Percentiles rank a stretch among this genome's conserved stretches.
These are phyloP conservation scores for Tolypeutes matacus DNA, from an alignment of 2,797 vertebrate species.

Conservation along the genomic window DNA sequence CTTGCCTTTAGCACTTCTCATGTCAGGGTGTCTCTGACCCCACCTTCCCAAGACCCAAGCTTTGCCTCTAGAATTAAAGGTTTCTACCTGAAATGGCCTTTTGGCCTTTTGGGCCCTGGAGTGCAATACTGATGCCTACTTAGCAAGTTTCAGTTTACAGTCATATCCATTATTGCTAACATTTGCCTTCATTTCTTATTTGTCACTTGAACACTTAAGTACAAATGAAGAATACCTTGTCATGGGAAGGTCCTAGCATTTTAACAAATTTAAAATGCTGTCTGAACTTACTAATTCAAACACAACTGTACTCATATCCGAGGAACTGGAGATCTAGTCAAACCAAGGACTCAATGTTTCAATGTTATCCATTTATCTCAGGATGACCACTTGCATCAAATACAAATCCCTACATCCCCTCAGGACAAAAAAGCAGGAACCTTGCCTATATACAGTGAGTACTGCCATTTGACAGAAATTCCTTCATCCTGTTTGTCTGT, in stretches of 20 bases:
- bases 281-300: conserved; percentile 15
- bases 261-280: conserved; percentile 61
- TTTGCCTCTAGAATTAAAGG: neutral
- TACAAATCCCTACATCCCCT: neutral
- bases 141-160: conserved; percentile 20
- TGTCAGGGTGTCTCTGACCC: neutral
- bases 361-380: neutral
- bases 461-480: neutral
- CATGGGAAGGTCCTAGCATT: neutral
- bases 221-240: conserved; percentile 58
- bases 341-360: neutral
- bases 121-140: neutral
- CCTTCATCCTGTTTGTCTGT: neutral
- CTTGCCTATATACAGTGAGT: neutral
- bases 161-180: neutral
- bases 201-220: conserved; percentile 30
- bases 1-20: conserved; percentile 12
- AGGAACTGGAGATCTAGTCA: conserved; percentile 56
- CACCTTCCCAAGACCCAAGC: neutral
- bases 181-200: conserved; percentile 53
- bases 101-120: neutral
- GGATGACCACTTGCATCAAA: neutral
- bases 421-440: neutral
- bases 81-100: neutral
- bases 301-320: neutral